phyloP scores from a whole-genome alignment of 35 echinoderm and acorn worm genomes.

The Amphiura filiformis region DNA sequence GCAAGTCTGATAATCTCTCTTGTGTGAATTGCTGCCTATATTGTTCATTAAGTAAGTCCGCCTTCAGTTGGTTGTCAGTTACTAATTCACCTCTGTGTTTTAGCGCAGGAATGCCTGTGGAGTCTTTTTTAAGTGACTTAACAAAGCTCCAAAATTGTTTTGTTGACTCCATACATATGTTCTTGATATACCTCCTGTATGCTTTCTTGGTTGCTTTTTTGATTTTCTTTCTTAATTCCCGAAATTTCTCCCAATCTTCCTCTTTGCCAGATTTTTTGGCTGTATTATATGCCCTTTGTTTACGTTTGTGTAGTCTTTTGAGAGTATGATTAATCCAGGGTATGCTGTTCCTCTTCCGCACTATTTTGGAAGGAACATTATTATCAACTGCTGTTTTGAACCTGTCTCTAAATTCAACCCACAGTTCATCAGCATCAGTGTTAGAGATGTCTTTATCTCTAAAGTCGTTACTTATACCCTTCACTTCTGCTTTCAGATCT shows the following conservation, averaged over 20 bases:
- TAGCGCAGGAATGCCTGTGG: too few relatives aligned
- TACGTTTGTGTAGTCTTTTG: background rate
- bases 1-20: background rate
- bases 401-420: slow-evolving; percentile 17
- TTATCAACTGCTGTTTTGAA: slow-evolving; percentile 1
- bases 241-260: background rate
- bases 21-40: background rate
- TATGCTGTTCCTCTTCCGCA: background rate
- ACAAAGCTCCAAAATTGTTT: background rate
- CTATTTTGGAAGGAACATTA: slow-evolving; percentile 21
- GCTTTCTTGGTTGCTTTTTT: background rate
- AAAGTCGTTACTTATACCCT: background rate
- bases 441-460: background rate
- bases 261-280: background rate
- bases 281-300: background rate
- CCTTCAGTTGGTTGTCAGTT: background rate
- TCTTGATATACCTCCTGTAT: background rate
- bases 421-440: background rate
- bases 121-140: too few relatives aligned
- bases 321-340: slow-evolving; percentile 5
- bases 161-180: background rate
- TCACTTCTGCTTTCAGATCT: background rate
- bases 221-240: background rate
- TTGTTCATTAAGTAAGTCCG: background rate
- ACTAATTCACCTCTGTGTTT: too few relatives aligned